phyloP scores from a whole-genome alignment of 1,140 invertebrate species.

The Drosophila carrolli region DNA sequence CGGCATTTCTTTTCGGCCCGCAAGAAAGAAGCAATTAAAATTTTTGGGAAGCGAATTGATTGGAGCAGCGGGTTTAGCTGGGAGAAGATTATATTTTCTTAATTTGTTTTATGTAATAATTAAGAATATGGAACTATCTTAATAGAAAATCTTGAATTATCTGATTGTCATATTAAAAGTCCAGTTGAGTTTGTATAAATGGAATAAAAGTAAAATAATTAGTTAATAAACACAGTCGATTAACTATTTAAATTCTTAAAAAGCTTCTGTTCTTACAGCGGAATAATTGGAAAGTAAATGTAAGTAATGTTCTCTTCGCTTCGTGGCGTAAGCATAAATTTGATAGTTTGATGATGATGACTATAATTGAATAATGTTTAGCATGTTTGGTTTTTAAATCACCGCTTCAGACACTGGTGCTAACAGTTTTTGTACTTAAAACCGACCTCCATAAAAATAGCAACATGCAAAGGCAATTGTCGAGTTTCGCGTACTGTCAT shows the following conservation, averaged over 20 bases:
- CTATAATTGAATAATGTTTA: slow-evolving; percentile 34
- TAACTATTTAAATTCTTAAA: neutral
- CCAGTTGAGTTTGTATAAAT: too few relatives aligned
- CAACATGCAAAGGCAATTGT: slow-evolving; percentile 51
- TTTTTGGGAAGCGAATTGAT: slow-evolving; percentile 17
- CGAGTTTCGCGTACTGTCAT: slow-evolving; percentile 3
- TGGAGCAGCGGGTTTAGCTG: neutral
- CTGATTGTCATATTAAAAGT: too few relatives aligned
- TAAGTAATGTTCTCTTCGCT: slow-evolving; percentile 20
- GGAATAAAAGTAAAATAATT: too few relatives aligned
- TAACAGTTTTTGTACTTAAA: slow-evolving; percentile 25
- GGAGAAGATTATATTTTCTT: too few relatives aligned
- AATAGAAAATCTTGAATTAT: too few relatives aligned
- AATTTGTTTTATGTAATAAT: too few relatives aligned
- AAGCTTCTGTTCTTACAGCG: neutral
- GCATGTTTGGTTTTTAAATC: slow-evolving; percentile 12
- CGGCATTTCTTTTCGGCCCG: slow-evolving; percentile 40
- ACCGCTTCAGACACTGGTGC: slow-evolving; percentile 20
- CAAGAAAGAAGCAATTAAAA: slow-evolving; percentile 41
- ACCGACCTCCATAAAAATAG: slow-evolving; percentile 55
- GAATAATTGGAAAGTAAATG: neutral
- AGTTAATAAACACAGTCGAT: neutral
- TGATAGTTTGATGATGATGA: slow-evolving; percentile 18
- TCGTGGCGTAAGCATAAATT: slow-evolving; percentile 12
- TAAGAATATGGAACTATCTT: too few relatives aligned